phyloP scores from a whole-genome alignment of 2,113 vertebrate genomes.

The Phyllostomus hastatus region DNA sequence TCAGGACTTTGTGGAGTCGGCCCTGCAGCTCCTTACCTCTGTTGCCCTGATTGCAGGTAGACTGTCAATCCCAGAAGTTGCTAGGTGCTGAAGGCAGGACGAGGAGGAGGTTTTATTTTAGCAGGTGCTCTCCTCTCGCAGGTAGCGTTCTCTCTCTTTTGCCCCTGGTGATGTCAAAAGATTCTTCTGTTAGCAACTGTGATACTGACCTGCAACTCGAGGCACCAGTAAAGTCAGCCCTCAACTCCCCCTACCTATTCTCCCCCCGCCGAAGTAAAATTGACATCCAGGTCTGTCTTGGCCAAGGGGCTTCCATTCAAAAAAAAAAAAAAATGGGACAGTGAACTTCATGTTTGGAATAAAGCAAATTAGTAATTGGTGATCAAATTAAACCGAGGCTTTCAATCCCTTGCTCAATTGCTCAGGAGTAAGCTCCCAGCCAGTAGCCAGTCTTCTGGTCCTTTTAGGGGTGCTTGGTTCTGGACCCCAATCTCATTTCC shows the following conservation, averaged over 20 bases:
- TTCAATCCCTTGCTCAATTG: slow-evolving; percentile 41
- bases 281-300: slow-evolving; percentile 50
- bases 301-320: slow-evolving; percentile 51
- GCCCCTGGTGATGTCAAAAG: slow-evolving; percentile 73
- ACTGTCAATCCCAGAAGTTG: slow-evolving; percentile 65
- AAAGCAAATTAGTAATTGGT: slow-evolving; percentile 45
- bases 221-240: slow-evolving; percentile 72
- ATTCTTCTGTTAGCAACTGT: slow-evolving; percentile 73
- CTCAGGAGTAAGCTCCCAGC: slow-evolving; percentile 15
- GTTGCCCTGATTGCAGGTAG: slow-evolving; percentile 71
- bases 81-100: slow-evolving; percentile 72
- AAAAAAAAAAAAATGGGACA: slow-evolving; percentile 52
- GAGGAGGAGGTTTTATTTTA: slow-evolving; percentile 64
- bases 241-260: slow-evolving; percentile 72
- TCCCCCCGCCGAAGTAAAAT: slow-evolving; percentile 47
- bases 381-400: slow-evolving; percentile 32
- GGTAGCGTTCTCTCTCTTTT: slow-evolving; percentile 61
- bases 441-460: neutral
- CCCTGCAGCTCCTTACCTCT: slow-evolving; percentile 68
- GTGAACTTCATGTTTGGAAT: slow-evolving; percentile 23
- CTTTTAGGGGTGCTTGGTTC: neutral
- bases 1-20: slow-evolving; percentile 55
- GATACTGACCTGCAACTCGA: slow-evolving; percentile 71
- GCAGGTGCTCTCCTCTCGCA: slow-evolving; percentile 74
- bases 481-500: neutral